Evolutionary conservation across 2,113 vertebrate species (phyloP).

Genomic region (Arothron firmamentum): DNA sequence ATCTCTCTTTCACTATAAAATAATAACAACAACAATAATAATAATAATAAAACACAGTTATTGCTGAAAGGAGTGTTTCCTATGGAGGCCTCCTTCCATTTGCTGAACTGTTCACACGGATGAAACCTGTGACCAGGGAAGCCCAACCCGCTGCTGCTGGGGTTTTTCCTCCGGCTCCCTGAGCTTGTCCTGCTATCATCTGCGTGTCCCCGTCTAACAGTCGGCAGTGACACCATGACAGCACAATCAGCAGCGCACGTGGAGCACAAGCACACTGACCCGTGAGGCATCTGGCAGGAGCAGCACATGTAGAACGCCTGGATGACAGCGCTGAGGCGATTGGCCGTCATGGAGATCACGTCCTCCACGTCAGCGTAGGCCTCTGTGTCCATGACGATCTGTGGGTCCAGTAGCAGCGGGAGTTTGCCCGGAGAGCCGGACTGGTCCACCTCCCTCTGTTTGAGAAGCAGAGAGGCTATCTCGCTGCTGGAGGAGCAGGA

Average conservation of each 20-base stretch:
- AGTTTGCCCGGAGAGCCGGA: constrained; percentile 23
- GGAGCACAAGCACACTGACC: constrained; percentile 55
- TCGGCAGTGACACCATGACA: neutral
- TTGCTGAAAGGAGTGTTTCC: too few species aligned
- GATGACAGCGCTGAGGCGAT: constrained; percentile 94
- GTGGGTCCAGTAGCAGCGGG: constrained; percentile 43
- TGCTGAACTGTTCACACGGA: too few species aligned
- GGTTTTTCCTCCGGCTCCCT: too few species aligned
- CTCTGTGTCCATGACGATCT: constrained; percentile 76
- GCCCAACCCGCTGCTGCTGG: too few species aligned
- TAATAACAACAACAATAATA: too few species aligned
- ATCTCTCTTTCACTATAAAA: too few species aligned
- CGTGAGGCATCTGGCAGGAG: constrained; percentile 97
- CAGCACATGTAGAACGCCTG: constrained; percentile 99
- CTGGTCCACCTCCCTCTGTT: constrained; percentile 77
- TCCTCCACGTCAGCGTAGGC: constrained; percentile 86
- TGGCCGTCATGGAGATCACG: constrained; percentile 97
- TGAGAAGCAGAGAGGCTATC: constrained; percentile 81
- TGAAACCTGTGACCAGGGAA: too few species aligned
- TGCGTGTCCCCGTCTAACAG: too few species aligned
- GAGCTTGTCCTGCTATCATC: too few species aligned
- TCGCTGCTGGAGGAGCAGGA: constrained; percentile 63
- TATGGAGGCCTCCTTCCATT: too few species aligned
- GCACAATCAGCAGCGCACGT: neutral
- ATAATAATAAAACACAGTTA: too few species aligned